Percentiles rank a stretch among this genome's conserved stretches.
Conservation (phyloP, 2,797 vertebrate species). For the Harpagifer antarcticus region DNA sequence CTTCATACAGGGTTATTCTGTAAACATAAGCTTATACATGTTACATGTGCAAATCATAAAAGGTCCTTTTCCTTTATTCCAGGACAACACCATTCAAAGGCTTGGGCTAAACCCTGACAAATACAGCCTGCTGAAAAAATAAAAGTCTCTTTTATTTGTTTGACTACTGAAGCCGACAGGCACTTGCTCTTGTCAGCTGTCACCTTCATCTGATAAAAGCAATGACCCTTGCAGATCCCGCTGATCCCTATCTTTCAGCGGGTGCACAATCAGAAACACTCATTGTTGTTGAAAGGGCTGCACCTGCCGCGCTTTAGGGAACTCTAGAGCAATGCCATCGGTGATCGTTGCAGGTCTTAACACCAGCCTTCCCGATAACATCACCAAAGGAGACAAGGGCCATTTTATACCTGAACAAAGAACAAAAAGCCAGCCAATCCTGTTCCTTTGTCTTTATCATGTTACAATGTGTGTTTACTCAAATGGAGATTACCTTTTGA, state of each 20-base stretch:
- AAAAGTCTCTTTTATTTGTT: slow-evolving; percentile 62
- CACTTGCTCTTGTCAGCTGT: slow-evolving; percentile 73
- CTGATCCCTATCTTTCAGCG: slow-evolving; percentile 69
- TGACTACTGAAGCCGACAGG: slow-evolving; percentile 60
- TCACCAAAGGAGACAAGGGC: slow-evolving; percentile 49
- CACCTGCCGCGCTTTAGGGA: slow-evolving; percentile 60
- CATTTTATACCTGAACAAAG: slow-evolving; percentile 47
- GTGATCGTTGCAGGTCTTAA: slow-evolving; percentile 64
- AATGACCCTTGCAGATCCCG: slow-evolving; percentile 74
- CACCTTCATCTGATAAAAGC: slow-evolving; percentile 79
- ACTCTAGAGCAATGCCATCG: slow-evolving; percentile 23
- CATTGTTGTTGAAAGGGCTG: slow-evolving; percentile 59
- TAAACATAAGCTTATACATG: background rate
- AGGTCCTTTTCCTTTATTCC: background rate
- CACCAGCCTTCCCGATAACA: slow-evolving; percentile 59
- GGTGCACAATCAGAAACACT: slow-evolving; percentile 61
- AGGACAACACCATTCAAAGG: slow-evolving; percentile 27
- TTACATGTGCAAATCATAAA: slow-evolving; percentile 7
- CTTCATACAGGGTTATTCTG: background rate
- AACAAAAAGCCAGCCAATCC: slow-evolving; percentile 40
- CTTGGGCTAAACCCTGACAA: slow-evolving; percentile 50
- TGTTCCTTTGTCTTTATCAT: slow-evolving; percentile 35
- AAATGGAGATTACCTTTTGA: slow-evolving; percentile 2
- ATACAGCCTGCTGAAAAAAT: slow-evolving; percentile 34
- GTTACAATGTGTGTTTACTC: slow-evolving; percentile 6